These are phyloP conservation scores for Rhinoptilus africanus DNA, from an alignment of 2,113 vertebrate genomes.

Conservation along the genomic window DNA sequence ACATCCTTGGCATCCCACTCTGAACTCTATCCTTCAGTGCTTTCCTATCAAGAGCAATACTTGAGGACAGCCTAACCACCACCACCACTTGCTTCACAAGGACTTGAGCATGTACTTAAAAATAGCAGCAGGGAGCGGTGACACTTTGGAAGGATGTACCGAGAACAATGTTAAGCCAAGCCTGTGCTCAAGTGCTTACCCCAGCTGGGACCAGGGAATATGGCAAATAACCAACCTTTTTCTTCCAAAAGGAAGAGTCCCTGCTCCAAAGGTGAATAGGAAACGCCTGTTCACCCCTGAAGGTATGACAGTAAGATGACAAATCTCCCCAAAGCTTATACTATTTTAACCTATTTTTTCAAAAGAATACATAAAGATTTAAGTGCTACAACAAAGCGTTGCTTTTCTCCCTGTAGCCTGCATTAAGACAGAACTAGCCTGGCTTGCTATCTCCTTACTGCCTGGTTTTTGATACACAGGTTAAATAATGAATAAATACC, in stretches of 20 bases:
- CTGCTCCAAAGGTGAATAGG: not conserved
- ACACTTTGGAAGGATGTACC: not conserved
- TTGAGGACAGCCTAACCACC: not conserved
- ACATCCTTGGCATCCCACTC: not conserved
- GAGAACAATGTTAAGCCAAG: not conserved
- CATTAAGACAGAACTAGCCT: too few relatives aligned
- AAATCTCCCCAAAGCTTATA: not conserved
- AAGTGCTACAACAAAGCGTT: not conserved
- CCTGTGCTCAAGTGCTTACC: not conserved
- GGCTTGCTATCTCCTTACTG: not conserved
- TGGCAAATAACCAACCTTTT: not conserved
- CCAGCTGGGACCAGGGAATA: not conserved
- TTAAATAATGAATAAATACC: not conserved
- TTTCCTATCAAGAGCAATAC: not conserved
- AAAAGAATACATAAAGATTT: not conserved
- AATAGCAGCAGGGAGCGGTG: conserved; percentile 15
- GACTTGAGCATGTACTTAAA: not conserved
- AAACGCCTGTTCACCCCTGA: not conserved
- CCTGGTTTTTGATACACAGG: not conserved
- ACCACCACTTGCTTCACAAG: not conserved
- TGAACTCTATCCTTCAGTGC: not conserved
- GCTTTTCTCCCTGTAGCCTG: not conserved
- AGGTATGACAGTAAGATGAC: not conserved
- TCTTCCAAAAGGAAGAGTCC: not conserved
- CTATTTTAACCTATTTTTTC: not conserved